Evolutionary conservation across 2,797 vertebrate species (phyloP), one percentile per base, ranked within the genome.

Genomic region (Stomatorhinus walkeri): DNA sequence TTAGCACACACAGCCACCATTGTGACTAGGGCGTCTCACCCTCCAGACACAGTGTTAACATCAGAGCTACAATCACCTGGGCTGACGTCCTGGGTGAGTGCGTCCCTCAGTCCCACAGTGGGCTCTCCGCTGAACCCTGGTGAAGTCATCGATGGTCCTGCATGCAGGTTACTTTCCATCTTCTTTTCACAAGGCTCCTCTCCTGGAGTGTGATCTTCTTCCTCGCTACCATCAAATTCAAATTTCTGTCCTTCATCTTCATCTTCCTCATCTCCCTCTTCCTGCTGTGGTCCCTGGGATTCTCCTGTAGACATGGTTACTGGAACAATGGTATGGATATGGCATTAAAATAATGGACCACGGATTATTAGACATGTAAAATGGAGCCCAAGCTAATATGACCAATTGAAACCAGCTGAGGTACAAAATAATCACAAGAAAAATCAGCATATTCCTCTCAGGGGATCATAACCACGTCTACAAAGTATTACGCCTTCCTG

Each of bases 181-280:
- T 56, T 85, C 88, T 86, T 85, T 28, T 16, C 90, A 87, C 49
- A 79, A 19, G 90, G 8, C 7, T 52, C 68, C 68, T 76, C 14
- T 43, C 72, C 72, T 43, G 12, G 72, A 79, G 36, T 76, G 32
- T 10, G 14, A 40, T 4, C 90, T 90, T 64, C 95, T 7, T 93
- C 94, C 0, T 94, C 95, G 0, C 94, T 96, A 87, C 96, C 94
- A 0, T 96, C 96, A 36, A 96, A 96, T 51, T 95, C 94, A 40
- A 97, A 97, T 88, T 92, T 94, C 90, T 96, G 95, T 1, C 96
- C 96, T 0, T 92, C 88, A 8, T 96, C 96, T 0, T 96, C 96
- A 49, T 95, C 95, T 0, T 90, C 93, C 1, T 94, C 93, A n/a
- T 91, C 93, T 5, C 91, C 91, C 40, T 92, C 91, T 48, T 92